Conservation (phyloP, 2,797 vertebrate species). For the Sternotherus odoratus region DNA sequence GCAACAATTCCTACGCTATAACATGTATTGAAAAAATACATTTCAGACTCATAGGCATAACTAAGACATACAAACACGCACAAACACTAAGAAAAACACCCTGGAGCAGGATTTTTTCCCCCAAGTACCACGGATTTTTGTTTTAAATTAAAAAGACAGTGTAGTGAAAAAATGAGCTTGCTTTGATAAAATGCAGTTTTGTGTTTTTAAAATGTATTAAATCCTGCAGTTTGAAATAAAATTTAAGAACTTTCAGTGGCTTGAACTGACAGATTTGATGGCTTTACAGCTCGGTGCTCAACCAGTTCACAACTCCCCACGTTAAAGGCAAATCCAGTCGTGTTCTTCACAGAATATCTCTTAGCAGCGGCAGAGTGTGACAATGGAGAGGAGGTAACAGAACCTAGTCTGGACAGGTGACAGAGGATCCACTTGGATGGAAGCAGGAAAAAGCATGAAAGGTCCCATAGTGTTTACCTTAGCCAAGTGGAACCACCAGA, state of each 20-base stretch:
- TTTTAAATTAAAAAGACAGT: neutral
- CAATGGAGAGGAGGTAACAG: neutral
- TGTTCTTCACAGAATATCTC: neutral
- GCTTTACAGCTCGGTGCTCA: neutral
- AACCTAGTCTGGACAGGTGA: neutral
- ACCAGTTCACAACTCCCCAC: neutral
- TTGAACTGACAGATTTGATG: neutral
- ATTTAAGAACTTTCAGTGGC: neutral
- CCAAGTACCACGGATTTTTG: neutral
- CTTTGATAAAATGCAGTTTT: neutral
- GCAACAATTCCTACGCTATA: slow-evolving; percentile 69
- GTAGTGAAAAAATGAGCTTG: neutral
- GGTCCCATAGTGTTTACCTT: neutral
- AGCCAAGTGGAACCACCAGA: neutral
- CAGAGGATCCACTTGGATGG: neutral
- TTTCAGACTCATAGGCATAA: slow-evolving; percentile 66
- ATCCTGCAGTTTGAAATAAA: neutral
- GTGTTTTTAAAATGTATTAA: neutral
- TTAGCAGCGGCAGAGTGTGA: neutral
- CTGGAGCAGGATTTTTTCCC: neutral
- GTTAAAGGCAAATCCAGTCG: neutral
- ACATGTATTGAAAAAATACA: slow-evolving; percentile 56
- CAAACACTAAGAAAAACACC: slow-evolving; percentile 40
- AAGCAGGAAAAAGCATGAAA: neutral
- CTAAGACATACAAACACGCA: slow-evolving; percentile 53